Evolutionary conservation across 2,113 vertebrate genomes (phyloP), one percentile per base, ranked within the genome.

Genomic region (Neogobius melanostomus): DNA sequence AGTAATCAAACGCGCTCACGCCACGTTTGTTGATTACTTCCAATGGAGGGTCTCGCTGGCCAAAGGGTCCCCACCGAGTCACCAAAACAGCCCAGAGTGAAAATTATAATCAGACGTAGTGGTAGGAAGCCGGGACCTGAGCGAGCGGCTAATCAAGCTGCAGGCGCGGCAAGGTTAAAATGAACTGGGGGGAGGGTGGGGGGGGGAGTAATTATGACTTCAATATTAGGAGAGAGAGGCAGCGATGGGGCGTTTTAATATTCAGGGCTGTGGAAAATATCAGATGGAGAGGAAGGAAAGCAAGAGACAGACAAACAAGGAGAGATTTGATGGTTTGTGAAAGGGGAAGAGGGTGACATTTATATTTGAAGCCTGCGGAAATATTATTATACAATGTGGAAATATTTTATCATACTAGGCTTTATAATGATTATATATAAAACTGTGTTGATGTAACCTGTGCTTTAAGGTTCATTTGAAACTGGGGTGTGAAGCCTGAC

Each of bases 21-120:
- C 82, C 69, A 84, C 80, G 81, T 82, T n/a, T 81, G 81, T 83
- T 91, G 90, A 91, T 91, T 91, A 86, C 79, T 54, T 73, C 65
- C 82, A 88, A 90, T 81, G 64, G 79, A 80, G 77, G 48, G 74
- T 85, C 79, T 73, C 10, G 4, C 68, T 77, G 82, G 82, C 69
- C 70, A 63, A 14, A 1, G 72, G 53, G 74, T 68, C 56, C 77
- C 57, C 57, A 73, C 71, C 17, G 76, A 47, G 83, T 82, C 69
- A 69, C 65, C 66, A 42, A 79, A 74, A 80, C 62, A 73, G 76
- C 72, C 66, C 56, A 49, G 47, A 60, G 54, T 82, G 68, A 14
- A 60, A 84, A 87, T 88, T 86, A 87, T 61, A 89, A 91, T 91
- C 87, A 90, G 84, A 1, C 51, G 12, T 79, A 60, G 36, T 80